Conservation (phyloP, 2,797 vertebrate genomes). For the Brachyrhaphis roseni region DNA sequence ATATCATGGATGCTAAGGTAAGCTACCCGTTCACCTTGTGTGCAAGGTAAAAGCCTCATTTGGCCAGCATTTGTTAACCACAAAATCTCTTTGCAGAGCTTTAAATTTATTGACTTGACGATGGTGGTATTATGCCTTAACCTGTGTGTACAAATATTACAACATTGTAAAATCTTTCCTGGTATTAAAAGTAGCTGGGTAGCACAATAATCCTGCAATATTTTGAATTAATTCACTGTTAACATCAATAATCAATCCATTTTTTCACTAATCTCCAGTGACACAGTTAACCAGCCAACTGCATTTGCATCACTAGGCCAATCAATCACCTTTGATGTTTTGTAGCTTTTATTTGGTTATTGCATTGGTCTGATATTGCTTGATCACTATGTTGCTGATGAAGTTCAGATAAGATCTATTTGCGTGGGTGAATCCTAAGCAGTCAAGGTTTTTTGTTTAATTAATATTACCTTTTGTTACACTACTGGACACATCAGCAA, state of each 20-base stretch:
- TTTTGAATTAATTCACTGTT: not conserved
- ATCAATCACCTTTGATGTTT: slow-evolving; percentile 47
- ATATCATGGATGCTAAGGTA: not conserved
- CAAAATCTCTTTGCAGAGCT: slow-evolving; percentile 12
- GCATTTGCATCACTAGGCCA: slow-evolving; percentile 48
- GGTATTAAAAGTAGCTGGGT: not conserved
- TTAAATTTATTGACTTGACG: slow-evolving; percentile 26
- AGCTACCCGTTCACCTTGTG: not conserved
- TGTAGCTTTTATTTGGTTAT: slow-evolving; percentile 32
- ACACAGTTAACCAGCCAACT: slow-evolving; percentile 36
- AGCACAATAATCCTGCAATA: not conserved
- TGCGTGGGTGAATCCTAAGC: slow-evolving; percentile 22
- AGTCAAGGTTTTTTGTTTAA: slow-evolving; percentile 24
- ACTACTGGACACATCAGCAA: slow-evolving; percentile 39
- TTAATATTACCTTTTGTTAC: not conserved
- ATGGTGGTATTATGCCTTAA: not conserved
- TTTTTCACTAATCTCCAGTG: slow-evolving; percentile 19
- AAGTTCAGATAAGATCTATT: slow-evolving; percentile 34
- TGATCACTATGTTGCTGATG: slow-evolving; percentile 19
- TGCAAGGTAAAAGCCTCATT: not conserved
- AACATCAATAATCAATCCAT: slow-evolving; percentile 8
- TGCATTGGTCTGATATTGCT: not conserved
- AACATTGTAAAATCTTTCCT: not conserved
- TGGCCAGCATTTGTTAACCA: not conserved
- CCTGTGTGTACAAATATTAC: not conserved